Base-by-base conservation (phyloP, 2,888 invertebrate species). In the Aspidiotus rigidus region DNA sequence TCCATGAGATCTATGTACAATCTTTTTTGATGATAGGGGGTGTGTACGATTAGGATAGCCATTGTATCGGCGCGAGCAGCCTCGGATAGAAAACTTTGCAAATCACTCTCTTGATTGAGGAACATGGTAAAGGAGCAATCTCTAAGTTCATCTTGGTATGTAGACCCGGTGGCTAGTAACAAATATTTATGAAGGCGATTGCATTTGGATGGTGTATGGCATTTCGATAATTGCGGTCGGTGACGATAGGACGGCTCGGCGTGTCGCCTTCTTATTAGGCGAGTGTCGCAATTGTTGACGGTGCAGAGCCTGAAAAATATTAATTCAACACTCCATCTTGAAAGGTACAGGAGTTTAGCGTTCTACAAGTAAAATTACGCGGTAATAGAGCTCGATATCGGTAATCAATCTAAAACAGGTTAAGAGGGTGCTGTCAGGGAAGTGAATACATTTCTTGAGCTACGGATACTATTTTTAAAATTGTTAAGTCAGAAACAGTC, bases 1-100 rank as follows among this genome's bases (percentile, higher is more conserved):
- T 74, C 74, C 13, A 74, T 69, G 53, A 74, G 70, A 41, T 53
- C 67, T 3, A 70, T 44, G 44, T 62, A 56, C 15, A 69, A 41
- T 49, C 70, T 59, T 62, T 54, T 62, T 17, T 15, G 40, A n/a
- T 16, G 54, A 64, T 71, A 61, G 13, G 67, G 60, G 13, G 71
- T 69, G 64, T 71, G 71, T 13, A 72, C 72, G 7, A 70, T 64
- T 40, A 72, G 62, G 10, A 72, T 15, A 57, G 71, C 71, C 11
- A 11, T 11, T 17, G 53, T 16, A 5, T 13, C 41, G 28, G 28
- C 28, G 28, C 28, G 28, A 16, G 69, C 44, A 17, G 62, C 15
- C 16, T 62, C 41, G 10, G 57, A 56, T 10, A 72, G 56, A 60
- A 57, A 53, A 7, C 41, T 39, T 13, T 40, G 60, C 17, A 72